Evolutionary conservation across 2,113 vertebrate species (phyloP), one percentile per base, ranked within the genome.

Genomic region (Cebus imitator): DNA sequence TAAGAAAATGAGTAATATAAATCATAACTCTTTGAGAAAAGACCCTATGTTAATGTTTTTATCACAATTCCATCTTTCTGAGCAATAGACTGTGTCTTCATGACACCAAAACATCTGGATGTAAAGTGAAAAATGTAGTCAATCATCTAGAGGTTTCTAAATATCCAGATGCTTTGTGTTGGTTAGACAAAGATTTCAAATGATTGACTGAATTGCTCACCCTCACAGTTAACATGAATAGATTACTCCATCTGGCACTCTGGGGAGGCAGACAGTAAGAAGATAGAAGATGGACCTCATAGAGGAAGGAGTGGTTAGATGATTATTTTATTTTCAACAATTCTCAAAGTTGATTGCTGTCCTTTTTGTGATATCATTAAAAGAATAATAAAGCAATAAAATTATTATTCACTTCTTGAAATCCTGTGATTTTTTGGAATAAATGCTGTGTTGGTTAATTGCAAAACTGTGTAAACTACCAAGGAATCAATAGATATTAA

Each of bases 91-190:
- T 93, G 4, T 96, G 32, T 94, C 82, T 95, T 75, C 32, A 79
- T 87, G 73, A 88, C 58, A 95, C 27, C 55, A 96, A 97, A 95
- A 95, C 37, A 84, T 95, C 91, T 96, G 96, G 89, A 92, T 61
- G 27, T 43, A 92, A 95, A 95, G 18, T 92, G 58, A 97, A 94
- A 95, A 88, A 88, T 70, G 13, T 76, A 91, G 70, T 94, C 40
- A 96, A 68, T 96, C 73, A 91, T 93, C 27, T 93, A 93, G 50
- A 81, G 76, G 35, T 94, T 97, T 97, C 70, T 72, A 87, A 96
- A 94, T 87, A 94, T 64, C 61, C 92, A 97, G 70, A 97, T 94
- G 75, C 37, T 95, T 93, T 96, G 32, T 83, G 55, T 96, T 90
- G 68, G 35, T 89, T 96, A 93, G 61, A 95, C 43, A 96, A 96